Evolutionary conservation across 2,888 invertebrate genomes (phyloP).

Genomic region (Hydriomena furcata): DNA sequence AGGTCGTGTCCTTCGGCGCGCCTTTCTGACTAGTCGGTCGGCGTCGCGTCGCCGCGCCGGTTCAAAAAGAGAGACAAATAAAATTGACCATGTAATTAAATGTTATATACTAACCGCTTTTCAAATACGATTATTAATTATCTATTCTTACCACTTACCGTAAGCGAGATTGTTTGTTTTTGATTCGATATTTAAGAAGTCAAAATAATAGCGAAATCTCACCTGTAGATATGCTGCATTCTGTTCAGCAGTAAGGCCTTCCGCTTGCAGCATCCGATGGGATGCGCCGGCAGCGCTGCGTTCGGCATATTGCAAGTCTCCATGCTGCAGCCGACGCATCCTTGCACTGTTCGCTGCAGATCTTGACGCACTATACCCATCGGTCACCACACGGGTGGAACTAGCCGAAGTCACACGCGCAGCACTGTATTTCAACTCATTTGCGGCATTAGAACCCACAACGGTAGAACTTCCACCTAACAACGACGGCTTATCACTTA

Average conservation of each 20-base stretch:
- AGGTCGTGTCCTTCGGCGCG: constrained; percentile 83
- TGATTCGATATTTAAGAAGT: too few relatives aligned
- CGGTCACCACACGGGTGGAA: constrained; percentile 90
- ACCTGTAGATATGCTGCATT: constrained; percentile 93
- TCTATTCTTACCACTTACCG: too few relatives aligned
- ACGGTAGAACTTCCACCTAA: constrained; percentile 70
- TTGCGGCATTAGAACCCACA: constrained; percentile 76
- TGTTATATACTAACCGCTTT: too few relatives aligned
- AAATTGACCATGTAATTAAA: not conserved
- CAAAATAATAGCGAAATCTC: too few relatives aligned
- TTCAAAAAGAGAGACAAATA: constrained; percentile 21
- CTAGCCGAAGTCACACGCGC: constrained; percentile 90
- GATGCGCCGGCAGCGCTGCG: constrained; percentile 90
- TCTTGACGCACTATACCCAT: constrained; percentile 90
- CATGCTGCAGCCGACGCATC: constrained; percentile 87
- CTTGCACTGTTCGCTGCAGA: constrained; percentile 76
- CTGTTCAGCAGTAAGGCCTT: constrained; percentile 93
- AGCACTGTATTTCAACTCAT: constrained; percentile 92
- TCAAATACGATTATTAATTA: too few relatives aligned
- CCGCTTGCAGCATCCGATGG: constrained; percentile 90
- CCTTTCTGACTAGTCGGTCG: constrained; percentile 58
- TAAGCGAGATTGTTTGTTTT: too few relatives aligned
- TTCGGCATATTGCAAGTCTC: constrained; percentile 92
- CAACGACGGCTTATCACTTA: constrained; percentile 71
- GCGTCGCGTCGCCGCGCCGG: constrained; percentile 6